A percentile compares a stretch with the other conserved stretches of the same genome.
Evolutionary conservation across 2,888 invertebrate genomes (phyloP).

Genomic region (Epirrhoe alternata): DNA sequence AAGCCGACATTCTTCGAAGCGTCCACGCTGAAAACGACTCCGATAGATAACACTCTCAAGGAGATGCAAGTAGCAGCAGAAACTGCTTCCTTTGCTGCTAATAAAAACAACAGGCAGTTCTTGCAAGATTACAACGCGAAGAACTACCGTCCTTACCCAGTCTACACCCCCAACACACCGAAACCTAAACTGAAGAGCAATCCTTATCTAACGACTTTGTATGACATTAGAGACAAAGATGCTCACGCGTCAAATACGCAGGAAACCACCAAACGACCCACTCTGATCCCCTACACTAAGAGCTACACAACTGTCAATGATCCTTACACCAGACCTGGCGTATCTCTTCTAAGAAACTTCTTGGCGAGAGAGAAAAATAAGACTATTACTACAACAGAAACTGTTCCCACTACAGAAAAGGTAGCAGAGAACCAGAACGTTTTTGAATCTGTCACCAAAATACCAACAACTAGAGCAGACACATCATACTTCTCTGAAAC

Average conservation of each 20-base stretch:
- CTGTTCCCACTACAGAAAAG: slow-evolving; percentile 58
- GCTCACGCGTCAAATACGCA: slow-evolving; percentile 46
- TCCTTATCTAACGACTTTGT: slow-evolving; percentile 76
- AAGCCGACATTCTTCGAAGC: slow-evolving; percentile 67
- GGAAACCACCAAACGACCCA: slow-evolving; percentile 71
- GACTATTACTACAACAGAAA: slow-evolving; percentile 62
- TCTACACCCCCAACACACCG: slow-evolving; percentile 70
- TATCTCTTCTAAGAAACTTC: slow-evolving; percentile 71
- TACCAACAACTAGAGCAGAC: slow-evolving; percentile 66
- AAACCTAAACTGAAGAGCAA: slow-evolving; percentile 66
- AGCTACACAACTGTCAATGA: slow-evolving; percentile 67
- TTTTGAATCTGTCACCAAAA: slow-evolving; percentile 76
- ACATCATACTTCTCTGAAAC: slow-evolving; percentile 55
- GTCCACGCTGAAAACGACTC: slow-evolving; percentile 67
- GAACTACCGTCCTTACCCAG: slow-evolving; percentile 75
- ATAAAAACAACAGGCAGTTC: slow-evolving; percentile 78
- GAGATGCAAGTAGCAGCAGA: slow-evolving; percentile 91
- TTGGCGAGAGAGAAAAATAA: slow-evolving; percentile 75
- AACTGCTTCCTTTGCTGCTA: slow-evolving; percentile 90
- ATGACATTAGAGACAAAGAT: slow-evolving; percentile 70
- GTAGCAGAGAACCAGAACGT: slow-evolving; percentile 61
- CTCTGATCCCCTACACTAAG: slow-evolving; percentile 75
- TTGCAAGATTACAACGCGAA: slow-evolving; percentile 74
- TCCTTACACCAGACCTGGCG: slow-evolving; percentile 79
- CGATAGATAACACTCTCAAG: slow-evolving; percentile 72